Base-by-base conservation (phyloP, 2,797 vertebrate genomes). In the Rhincodon typus region DNA sequence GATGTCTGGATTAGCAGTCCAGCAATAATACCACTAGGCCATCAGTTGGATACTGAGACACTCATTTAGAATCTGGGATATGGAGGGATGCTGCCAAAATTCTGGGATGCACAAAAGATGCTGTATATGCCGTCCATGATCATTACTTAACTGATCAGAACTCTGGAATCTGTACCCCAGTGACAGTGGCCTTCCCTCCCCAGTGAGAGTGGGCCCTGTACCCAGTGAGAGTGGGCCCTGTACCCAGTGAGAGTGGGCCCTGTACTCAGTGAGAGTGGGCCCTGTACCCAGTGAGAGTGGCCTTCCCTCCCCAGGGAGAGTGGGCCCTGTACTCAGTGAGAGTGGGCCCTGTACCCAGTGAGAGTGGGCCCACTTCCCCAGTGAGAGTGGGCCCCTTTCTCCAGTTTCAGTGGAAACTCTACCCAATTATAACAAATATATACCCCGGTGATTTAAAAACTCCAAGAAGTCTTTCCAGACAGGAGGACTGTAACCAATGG, bases 231-330 rank as follows among this genome's bases (percentile, higher is more conserved):
- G 94, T 72, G 96, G 95, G 88, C 57, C 57, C 57, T 84, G 96
- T 96, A 96, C 97, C 97, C 77, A 66, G 62, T 96, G 96, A 30
- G 95, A 96, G 87, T 96, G 96, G 96, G 96, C 87, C 96, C 96
- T 62, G 10, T 62, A 13, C 57, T 1, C 57, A 62, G 10, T 50
- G 46, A 50, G 46, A 50, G 46, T 50, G 46, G 46, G 46, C 46
- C 46, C 2, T 50, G 46, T 50, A 50, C 46, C 46, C 46, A 50
- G 46, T 50, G 46, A 50, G 46, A 50, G 46, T 50, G 46, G 46
- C n/a, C n/a, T n/a, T n/a, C 30, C 50, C 82, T 53, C 67, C 96
- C 90, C 74, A 70, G 25, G 42, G 69, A 93, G 95, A 10, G 94
- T 72, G 96, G 95, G 94, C 57, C 57, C 57, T 62, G 57, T 62